A percentile compares a stretch with the other conserved stretches of the same genome.
These are phyloP conservation scores for Erythrolamprus reginae DNA, from an alignment of 2,113 vertebrate species.

Conservation along the genomic window DNA sequence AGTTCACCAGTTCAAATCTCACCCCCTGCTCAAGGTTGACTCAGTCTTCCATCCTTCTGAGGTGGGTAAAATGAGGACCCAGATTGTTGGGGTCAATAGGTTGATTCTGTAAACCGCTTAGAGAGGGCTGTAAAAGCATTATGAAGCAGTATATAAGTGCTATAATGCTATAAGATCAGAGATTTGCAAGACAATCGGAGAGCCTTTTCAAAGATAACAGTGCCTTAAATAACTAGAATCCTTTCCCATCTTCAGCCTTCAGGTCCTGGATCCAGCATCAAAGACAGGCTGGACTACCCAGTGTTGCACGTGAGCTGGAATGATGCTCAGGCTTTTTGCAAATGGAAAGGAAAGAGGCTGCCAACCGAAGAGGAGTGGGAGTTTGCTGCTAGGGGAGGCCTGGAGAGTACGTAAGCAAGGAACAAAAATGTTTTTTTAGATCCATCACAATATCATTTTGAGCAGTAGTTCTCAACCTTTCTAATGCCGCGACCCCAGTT, in stretches of 20 bases:
- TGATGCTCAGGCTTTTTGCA: constrained; percentile 83
- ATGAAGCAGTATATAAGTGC: too few relatives aligned
- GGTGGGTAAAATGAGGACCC: too few relatives aligned
- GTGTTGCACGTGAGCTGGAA: constrained; percentile 98
- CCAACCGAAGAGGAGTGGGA: constrained; percentile 92
- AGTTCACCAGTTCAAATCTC: too few relatives aligned
- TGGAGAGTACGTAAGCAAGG: constrained; percentile 69
- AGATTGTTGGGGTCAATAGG: too few relatives aligned
- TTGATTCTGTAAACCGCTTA: too few relatives aligned
- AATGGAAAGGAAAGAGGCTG: constrained; percentile 82
- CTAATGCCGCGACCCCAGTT: too few relatives aligned
- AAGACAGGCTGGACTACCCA: constrained; percentile 77
- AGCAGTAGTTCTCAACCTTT: too few relatives aligned
- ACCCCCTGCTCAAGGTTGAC: too few relatives aligned
- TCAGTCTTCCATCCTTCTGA: too few relatives aligned
- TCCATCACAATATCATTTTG: neutral
- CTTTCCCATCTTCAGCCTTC: constrained; percentile 71
- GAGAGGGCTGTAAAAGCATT: too few relatives aligned
- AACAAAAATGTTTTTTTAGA: neutral
- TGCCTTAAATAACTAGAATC: neutral
- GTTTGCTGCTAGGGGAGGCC: constrained; percentile 87
- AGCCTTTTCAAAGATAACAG: neutral
- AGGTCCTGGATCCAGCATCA: constrained; percentile 87
- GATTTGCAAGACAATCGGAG: neutral
- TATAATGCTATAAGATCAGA: too few relatives aligned